These are phyloP conservation scores for Trinectes maculatus DNA, from an alignment of 2,113 vertebrate genomes.

Conservation along the genomic window DNA sequence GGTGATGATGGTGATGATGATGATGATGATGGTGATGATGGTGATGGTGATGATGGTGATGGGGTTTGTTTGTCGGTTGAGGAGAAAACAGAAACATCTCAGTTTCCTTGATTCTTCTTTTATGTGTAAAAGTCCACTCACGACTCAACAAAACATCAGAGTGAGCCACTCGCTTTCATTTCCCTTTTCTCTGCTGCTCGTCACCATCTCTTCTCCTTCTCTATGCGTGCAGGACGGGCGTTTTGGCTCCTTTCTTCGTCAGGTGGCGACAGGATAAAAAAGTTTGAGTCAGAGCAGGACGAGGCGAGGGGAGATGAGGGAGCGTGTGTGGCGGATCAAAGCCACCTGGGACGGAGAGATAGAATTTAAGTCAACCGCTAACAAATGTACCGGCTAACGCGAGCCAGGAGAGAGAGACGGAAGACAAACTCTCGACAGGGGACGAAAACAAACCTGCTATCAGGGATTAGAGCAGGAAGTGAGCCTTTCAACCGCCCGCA, in stretches of 20 bases:
- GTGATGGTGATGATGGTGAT: no score
- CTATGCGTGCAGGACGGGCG: slow-evolving; percentile 49
- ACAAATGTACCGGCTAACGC: slow-evolving; percentile 74
- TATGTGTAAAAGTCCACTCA: no score
- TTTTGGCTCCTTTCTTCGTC: slow-evolving; percentile 67
- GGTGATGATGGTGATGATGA: no score
- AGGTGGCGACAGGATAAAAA: slow-evolving; percentile 19
- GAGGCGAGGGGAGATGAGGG: slow-evolving; percentile 45
- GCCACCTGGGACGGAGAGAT: slow-evolving; percentile 73
- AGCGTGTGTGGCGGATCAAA: slow-evolving; percentile 67
- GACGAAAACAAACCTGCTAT: slow-evolving; percentile 67
- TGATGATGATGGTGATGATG: no score
- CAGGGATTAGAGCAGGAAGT: slow-evolving; percentile 69
- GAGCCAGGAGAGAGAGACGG: slow-evolving; percentile 40
- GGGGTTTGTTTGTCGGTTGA: no score
- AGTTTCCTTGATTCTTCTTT: no score
- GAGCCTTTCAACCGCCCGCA: slow-evolving; percentile 61
- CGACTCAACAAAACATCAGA: no score
- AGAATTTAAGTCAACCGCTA: slow-evolving; percentile 78
- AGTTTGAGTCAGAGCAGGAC: slow-evolving; percentile 10
- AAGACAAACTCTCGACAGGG: slow-evolving; percentile 61
- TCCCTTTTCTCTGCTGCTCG: slow-evolving; percentile 44
- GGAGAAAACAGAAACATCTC: no score
- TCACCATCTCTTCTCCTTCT: slow-evolving; percentile 45
- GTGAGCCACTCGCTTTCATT: slow-evolving; percentile 46